Evolutionary conservation across 2,888 invertebrate species (phyloP).

Genomic region (Rhagonycha fulva): DNA sequence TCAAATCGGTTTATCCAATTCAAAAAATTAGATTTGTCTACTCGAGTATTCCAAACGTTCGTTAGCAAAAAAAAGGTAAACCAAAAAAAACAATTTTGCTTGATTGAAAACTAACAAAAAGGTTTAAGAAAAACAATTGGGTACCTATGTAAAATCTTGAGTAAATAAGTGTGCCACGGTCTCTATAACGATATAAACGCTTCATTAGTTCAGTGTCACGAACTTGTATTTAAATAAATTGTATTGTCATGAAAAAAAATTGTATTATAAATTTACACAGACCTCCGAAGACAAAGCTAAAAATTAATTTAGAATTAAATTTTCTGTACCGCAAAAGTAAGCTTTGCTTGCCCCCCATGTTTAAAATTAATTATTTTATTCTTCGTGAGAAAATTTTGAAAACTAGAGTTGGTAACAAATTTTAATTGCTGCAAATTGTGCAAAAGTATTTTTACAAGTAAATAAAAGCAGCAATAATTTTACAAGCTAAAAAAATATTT

Average conservation of each 20-base stretch:
- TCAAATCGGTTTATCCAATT: neutral
- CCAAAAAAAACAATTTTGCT: too few species aligned
- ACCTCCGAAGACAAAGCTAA: neutral
- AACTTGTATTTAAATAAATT: conserved; percentile 3
- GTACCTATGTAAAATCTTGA: neutral
- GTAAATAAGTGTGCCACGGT: neutral
- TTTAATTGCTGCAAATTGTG: neutral
- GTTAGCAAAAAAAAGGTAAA: too few species aligned
- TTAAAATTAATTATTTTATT: neutral
- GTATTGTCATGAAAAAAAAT: neutral
- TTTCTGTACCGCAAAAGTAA: neutral
- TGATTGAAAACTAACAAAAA: neutral
- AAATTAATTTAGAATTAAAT: neutral
- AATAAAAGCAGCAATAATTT: neutral
- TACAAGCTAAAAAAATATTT: neutral
- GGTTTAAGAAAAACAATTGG: neutral
- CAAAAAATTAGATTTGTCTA: too few species aligned
- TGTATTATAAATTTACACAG: neutral
- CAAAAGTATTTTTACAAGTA: neutral
- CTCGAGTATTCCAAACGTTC: too few species aligned
- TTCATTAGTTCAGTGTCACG: conserved; percentile 1
- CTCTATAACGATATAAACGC: neutral
- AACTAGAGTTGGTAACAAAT: neutral
- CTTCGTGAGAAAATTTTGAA: neutral
- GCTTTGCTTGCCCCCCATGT: neutral